A percentile compares a stretch with the other conserved stretches of the same genome.
These are phyloP conservation scores for Tryphoninae sp. DNA, from an alignment of 2,888 invertebrate genomes.

Conservation along the genomic window DNA sequence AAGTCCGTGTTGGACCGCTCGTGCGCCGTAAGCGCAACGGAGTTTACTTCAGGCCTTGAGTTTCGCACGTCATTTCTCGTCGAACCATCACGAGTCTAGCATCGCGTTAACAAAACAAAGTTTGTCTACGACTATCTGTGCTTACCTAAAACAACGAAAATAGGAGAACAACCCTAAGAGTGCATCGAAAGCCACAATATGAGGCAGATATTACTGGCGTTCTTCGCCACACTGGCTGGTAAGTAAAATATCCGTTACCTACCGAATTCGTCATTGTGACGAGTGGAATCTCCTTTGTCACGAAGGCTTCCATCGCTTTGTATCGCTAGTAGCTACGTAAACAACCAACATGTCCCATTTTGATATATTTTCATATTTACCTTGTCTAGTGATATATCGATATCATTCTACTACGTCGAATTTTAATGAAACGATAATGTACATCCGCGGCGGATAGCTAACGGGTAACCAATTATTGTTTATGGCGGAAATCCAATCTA, in stretches of 20 bases:
- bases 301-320: conserved; percentile 10
- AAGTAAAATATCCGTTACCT: conserved; percentile 69
- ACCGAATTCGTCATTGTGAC: conserved; percentile 54
- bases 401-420: conserved; percentile 54
- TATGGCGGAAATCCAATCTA: not conserved
- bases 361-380: not conserved
- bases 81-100: conserved; percentile 16
- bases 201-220: conserved; percentile 79
- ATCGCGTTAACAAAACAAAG: not conserved
- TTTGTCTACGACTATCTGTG: conserved; percentile 24
- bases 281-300: conserved; percentile 55
- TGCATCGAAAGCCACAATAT: conserved; percentile 72
- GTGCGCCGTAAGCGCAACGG: conserved; percentile 16
- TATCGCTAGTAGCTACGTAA: conserved; percentile 22
- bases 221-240: conserved; percentile 82
- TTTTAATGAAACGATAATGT: conserved; percentile 18
- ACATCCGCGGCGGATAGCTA: conserved; percentile 7
- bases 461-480: conserved; percentile 14
- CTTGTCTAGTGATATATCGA: conserved; percentile 7
- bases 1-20: conserved; percentile 43
- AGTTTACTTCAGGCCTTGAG: conserved; percentile 27
- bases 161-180: not conserved
- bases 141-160: not conserved
- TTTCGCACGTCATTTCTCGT: conserved; percentile 33
- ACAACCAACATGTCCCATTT: conserved; percentile 1